Evolutionary conservation across 2,797 vertebrate species (phyloP), one percentile per base, ranked within the genome.

Genomic region (Pseudotriccus pelzelni): DNA sequence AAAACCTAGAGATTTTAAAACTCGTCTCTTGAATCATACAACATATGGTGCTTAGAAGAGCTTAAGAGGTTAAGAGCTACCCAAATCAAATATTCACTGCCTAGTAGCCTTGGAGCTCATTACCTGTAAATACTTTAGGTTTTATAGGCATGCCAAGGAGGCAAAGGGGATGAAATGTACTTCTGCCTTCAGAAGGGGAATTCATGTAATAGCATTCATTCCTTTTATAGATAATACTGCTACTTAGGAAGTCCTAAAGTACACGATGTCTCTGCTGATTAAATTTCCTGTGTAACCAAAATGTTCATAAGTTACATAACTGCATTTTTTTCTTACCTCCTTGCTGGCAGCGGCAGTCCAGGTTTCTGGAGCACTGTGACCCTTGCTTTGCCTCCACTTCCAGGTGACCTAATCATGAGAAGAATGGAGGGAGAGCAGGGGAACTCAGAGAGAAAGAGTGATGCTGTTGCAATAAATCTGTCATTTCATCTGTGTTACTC

Each of bases 191-290:
- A 16, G 63, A 92, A 81, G 37, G 53, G 46, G 72, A 94, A 94
- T 96, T 85, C 75, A 64, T 85, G 79, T 62, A 89, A 95, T 93
- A 87, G 25, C 79, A 67, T 68, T 91, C 91, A 92, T 93, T 96
- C 81, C 66, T 95, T 94, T 94, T 67, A 74, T 15, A 94, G 96
- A 87, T 91, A 96, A 89, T 39, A 50, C 20, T 60, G 67, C 87
- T 84, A 64, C 93, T 96, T 94, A 95, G 96, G 94, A 96, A 96
- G 83, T 94, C 43, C 67, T 87, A 55, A 95, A 92, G 94, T 89
- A 95, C 90, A 84, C 14, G 39, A 88, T 95, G 89, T 94, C 83
- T 95, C 94, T 69, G 83, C 73, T 95, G 94, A 95, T 96, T 96
- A 93, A 70, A 94, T 95, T 96, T 96, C 91, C 89, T 66, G 56